Conservation (phyloP, 2,888 invertebrate species). For the Leptinotarsa haldemani region DNA sequence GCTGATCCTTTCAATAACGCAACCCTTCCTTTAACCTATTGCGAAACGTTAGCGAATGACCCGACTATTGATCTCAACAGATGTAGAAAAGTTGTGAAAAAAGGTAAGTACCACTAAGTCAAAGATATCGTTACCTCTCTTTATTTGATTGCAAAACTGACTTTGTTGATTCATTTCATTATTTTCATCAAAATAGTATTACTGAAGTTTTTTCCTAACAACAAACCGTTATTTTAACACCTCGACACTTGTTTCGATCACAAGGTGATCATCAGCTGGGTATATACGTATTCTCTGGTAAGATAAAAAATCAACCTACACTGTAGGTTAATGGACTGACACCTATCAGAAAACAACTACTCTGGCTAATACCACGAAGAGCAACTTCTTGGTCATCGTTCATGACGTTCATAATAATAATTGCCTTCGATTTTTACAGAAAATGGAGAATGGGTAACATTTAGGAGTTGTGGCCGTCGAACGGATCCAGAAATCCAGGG, state of each 20-base stretch:
- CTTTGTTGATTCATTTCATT: too few species aligned
- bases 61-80: neutral
- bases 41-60: slow-evolving; percentile 45
- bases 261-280: too few species aligned
- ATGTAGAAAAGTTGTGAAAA: neutral
- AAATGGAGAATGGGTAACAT: neutral
- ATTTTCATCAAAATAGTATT: too few species aligned
- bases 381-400: too few species aligned
- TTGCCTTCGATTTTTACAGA: neutral
- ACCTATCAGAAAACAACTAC: too few species aligned
- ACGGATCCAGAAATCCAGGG: neutral
- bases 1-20: slow-evolving; percentile 92
- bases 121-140: neutral
- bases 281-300: too few species aligned
- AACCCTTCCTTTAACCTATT: slow-evolving; percentile 85
- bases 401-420: neutral
- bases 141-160: neutral
- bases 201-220: too few species aligned
- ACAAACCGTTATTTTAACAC: too few species aligned
- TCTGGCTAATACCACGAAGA: too few species aligned
- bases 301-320: too few species aligned
- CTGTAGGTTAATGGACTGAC: too few species aligned
- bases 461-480: neutral
- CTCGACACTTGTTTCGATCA: too few species aligned
- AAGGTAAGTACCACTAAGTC: neutral